A percentile compares a stretch with the other conserved stretches of the same genome.
phyloP scores from a whole-genome alignment of 2,797 vertebrate species.

The Epinephelus coioides region DNA sequence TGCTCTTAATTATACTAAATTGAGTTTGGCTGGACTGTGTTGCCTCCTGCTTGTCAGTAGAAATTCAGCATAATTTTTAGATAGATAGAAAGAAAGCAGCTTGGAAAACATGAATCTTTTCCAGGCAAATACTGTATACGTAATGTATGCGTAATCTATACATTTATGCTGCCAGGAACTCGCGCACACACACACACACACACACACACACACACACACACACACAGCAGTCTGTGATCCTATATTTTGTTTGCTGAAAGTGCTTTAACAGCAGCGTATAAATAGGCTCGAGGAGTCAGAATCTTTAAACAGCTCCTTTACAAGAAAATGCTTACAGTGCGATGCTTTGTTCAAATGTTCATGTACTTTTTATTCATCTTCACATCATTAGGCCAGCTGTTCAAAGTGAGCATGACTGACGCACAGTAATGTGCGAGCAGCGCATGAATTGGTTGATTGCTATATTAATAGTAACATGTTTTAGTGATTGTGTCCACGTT shows the following conservation, averaged over 20 bases:
- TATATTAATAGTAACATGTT: slow-evolving; percentile 76
- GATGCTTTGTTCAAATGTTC: slow-evolving; percentile 49
- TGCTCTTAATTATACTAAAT: slow-evolving; percentile 51
- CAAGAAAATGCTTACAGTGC: slow-evolving; percentile 58
- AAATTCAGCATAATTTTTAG: slow-evolving; percentile 4
- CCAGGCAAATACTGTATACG: not conserved
- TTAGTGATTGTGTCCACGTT: slow-evolving; percentile 73
- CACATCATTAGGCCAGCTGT: slow-evolving; percentile 59
- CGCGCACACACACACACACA: not conserved
- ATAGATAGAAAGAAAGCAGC: slow-evolving; percentile 4
- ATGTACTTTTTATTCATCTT: slow-evolving; percentile 51
- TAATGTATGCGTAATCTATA: slow-evolving; percentile 34
- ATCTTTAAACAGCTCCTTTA: slow-evolving; percentile 61
- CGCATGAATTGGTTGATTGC: slow-evolving; percentile 58
- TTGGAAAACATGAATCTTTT: slow-evolving; percentile 9
- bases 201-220: slow-evolving; percentile 14
- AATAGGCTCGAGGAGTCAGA: slow-evolving; percentile 66
- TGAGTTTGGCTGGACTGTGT: slow-evolving; percentile 38
- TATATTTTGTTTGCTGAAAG: slow-evolving; percentile 62
- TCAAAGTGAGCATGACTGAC: slow-evolving; percentile 56
- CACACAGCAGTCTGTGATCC: slow-evolving; percentile 31
- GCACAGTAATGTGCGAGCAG: slow-evolving; percentile 40
- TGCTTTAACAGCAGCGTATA: slow-evolving; percentile 68
- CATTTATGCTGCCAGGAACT: slow-evolving; percentile 28
- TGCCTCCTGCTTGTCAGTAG: slow-evolving; percentile 28